phyloP scores from a whole-genome alignment of 2,888 invertebrate genomes.

The Helobdella robusta region DNA sequence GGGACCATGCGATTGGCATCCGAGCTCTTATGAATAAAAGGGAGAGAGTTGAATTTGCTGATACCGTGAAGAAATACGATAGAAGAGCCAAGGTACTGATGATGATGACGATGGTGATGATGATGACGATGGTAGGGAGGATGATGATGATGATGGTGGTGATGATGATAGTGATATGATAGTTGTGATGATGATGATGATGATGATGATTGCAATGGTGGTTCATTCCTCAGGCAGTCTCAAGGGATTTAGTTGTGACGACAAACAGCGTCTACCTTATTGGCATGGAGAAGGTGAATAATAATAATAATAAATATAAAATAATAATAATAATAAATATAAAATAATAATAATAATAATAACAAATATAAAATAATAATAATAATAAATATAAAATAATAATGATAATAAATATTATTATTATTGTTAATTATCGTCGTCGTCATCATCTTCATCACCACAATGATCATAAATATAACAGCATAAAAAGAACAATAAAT shows the following conservation, averaged over 20 bases:
- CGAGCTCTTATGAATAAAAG: slow-evolving; percentile 54
- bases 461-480: neutral
- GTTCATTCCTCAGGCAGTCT: slow-evolving; percentile 51
- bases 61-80: slow-evolving; percentile 60
- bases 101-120: neutral
- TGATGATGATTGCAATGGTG: too few relatives aligned
- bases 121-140: slow-evolving; percentile 10
- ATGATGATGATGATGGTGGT: slow-evolving; percentile 16
- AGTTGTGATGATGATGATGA: too few relatives aligned
- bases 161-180: neutral
- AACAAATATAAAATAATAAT: too few relatives aligned
- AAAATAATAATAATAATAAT: too few relatives aligned
- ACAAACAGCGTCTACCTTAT: slow-evolving; percentile 56
- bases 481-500: too few relatives aligned
- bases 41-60: slow-evolving; percentile 61
- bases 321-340: too few relatives aligned
- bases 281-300: slow-evolving; percentile 55
- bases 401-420: too few relatives aligned
- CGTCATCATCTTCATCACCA: neutral
- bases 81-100: slow-evolving; percentile 58
- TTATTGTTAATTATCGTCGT: too few relatives aligned
- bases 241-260: slow-evolving; percentile 58
- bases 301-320: neutral
- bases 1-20: slow-evolving; percentile 53
- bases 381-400: too few relatives aligned